These are phyloP conservation scores for Galendromus occidentalis DNA, from an alignment of 1,140 invertebrate genomes.

Conservation along the genomic window DNA sequence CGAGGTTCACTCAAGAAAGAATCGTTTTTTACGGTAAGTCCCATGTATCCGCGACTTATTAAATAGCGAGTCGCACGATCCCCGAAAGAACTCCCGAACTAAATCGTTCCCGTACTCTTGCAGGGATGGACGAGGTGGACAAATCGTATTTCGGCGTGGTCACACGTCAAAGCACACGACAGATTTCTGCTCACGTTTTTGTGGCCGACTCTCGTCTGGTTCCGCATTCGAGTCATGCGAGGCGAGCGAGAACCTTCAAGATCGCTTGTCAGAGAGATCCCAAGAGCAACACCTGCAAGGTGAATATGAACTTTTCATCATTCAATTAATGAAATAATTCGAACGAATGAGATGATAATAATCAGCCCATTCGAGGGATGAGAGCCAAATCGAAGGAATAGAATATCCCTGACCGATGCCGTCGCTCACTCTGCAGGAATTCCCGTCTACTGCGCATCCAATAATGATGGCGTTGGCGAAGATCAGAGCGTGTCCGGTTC, in stretches of 20 bases:
- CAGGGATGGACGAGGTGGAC: background rate
- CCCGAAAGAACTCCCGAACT: background rate
- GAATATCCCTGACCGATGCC: no score
- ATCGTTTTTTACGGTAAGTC: slow-evolving; percentile 1
- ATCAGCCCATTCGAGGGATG: no score
- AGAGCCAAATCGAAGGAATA: no score
- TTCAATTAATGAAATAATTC: no score
- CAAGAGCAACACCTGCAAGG: slow-evolving; percentile 18
- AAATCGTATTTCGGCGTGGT: slow-evolving; percentile 9
- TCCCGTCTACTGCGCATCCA: slow-evolving; percentile 3
- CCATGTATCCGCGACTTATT: background rate
- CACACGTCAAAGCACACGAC: background rate
- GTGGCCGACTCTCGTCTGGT: slow-evolving; percentile 64
- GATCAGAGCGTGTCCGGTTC: background rate
- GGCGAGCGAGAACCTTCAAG: slow-evolving; percentile 52
- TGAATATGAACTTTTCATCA: no score
- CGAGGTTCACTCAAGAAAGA: background rate
- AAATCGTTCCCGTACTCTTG: background rate
- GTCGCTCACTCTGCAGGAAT: background rate
- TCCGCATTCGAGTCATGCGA: slow-evolving; percentile 44
- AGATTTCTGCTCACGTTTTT: slow-evolving; percentile 49
- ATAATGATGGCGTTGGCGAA: slow-evolving; percentile 4
- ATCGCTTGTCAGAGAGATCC: slow-evolving; percentile 44
- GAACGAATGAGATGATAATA: no score
- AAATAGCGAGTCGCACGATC: no score